These are phyloP conservation scores for Amia ocellicauda DNA, from an alignment of 2,113 vertebrate genomes.

Conservation along the genomic window DNA sequence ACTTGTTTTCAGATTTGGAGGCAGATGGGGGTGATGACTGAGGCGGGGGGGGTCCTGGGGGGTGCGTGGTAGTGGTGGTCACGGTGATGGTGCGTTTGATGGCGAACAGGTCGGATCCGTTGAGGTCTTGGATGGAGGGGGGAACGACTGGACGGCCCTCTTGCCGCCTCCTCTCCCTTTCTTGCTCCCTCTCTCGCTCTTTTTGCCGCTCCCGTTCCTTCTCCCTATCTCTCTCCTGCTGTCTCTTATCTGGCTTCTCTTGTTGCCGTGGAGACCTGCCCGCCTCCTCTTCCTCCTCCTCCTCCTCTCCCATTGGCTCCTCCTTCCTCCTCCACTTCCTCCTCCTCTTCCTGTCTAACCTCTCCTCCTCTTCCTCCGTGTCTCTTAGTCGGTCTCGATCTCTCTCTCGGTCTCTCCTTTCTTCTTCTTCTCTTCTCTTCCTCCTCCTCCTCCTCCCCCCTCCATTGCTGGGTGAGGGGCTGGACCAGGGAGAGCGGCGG, in stretches of 20 bases:
- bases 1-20: constrained; percentile 67
- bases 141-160: constrained; percentile 80
- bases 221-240: constrained; percentile 31
- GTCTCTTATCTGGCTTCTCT: constrained; percentile 10
- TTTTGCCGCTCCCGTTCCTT: constrained; percentile 26
- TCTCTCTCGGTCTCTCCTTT: too few relatives aligned
- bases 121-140: constrained; percentile 88
- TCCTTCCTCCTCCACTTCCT: constrained; percentile 45
- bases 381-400: constrained; percentile 39
- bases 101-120: constrained; percentile 83
- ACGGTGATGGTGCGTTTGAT: constrained; percentile 94
- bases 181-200: constrained; percentile 46
- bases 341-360: constrained; percentile 53
- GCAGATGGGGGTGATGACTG: constrained; percentile 44
- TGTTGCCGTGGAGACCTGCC: constrained; percentile 21
- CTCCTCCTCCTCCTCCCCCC: constrained; percentile 38
- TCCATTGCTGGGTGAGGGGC: constrained; percentile 38
- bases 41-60: constrained; percentile 26
- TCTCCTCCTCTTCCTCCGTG: constrained; percentile 40
- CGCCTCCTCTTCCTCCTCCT: constrained; percentile 42
- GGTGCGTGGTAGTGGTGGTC: constrained; percentile 61
- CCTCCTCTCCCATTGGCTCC: constrained; percentile 47
- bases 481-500: constrained; percentile 48
- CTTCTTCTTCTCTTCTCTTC: constrained; percentile 54
- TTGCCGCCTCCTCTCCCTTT: constrained; percentile 50